phyloP scores from a whole-genome alignment of 1,140 invertebrate genomes.

The Megathymus violae region DNA sequence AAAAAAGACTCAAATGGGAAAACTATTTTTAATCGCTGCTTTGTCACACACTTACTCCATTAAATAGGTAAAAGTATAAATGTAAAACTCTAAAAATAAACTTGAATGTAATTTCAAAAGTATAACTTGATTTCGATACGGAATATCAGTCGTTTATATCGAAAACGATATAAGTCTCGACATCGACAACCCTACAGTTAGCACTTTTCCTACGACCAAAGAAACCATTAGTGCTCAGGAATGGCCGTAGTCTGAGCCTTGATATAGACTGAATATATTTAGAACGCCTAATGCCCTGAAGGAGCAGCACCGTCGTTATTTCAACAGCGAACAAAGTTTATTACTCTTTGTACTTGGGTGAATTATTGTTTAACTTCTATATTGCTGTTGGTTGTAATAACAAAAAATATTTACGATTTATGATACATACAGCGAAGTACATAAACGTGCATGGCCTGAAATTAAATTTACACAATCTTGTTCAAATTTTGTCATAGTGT shows the following conservation, averaged over 20 bases:
- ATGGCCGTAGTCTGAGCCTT: background rate
- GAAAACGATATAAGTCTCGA: background rate
- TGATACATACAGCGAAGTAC: too few relatives aligned
- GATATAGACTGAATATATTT: slow-evolving; percentile 4
- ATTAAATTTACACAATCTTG: background rate
- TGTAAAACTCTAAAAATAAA: too few relatives aligned
- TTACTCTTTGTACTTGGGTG: background rate
- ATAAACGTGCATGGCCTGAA: too few relatives aligned
- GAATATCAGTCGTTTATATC: too few relatives aligned
- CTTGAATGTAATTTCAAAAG: too few relatives aligned
- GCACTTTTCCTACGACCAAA: slow-evolving; percentile 1
- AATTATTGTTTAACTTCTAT: background rate
- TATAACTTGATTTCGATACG: too few relatives aligned
- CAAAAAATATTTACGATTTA: background rate
- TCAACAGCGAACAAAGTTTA: background rate
- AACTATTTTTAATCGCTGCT: too few relatives aligned
- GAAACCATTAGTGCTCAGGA: slow-evolving; percentile 3
- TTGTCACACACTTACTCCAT: too few relatives aligned
- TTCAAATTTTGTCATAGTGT: too few relatives aligned
- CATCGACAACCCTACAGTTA: slow-evolving; percentile 8
- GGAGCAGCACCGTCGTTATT: background rate
- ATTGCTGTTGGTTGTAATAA: background rate
- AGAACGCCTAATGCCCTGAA: slow-evolving; percentile 3
- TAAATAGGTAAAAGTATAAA: too few relatives aligned
- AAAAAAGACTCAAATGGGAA: too few relatives aligned